Conservation (phyloP, 2,888 invertebrate species). For the Blomia tropicalis region DNA sequence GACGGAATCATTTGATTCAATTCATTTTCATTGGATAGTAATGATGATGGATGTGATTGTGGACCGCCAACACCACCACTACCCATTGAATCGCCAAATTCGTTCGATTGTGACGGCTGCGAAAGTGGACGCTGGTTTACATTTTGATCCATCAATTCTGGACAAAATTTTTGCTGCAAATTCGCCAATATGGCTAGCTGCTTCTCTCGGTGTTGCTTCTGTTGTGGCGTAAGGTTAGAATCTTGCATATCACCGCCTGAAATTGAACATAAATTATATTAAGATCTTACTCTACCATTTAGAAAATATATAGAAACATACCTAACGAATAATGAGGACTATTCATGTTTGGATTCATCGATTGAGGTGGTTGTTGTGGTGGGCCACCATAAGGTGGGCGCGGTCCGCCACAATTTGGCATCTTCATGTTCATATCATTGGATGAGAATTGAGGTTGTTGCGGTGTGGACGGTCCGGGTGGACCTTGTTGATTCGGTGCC, state of each 20-base stretch:
- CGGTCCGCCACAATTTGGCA: conserved; percentile 15
- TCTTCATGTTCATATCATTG: conserved; percentile 15
- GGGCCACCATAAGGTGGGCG: conserved; percentile 7
- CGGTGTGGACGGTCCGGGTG: not conserved
- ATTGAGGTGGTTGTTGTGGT: too few relatives aligned
- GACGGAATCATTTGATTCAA: conserved; percentile 12
- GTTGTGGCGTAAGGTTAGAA: conserved; percentile 88
- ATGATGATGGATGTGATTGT: not conserved
- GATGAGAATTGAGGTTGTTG: not conserved
- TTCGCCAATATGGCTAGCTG: conserved; percentile 75
- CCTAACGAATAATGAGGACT: too few relatives aligned
- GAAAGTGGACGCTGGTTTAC: conserved; percentile 24
- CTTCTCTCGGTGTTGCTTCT: conserved; percentile 79
- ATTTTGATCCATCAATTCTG: conserved; percentile 42
- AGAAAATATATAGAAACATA: not conserved
- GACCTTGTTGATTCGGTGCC: not conserved
- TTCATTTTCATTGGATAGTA: conserved; percentile 10
- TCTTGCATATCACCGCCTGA: conserved; percentile 37
- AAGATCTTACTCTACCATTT: too few relatives aligned
- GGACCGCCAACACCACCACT: not conserved
- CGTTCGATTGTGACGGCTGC: conserved; percentile 23
- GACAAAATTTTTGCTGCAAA: conserved; percentile 81
- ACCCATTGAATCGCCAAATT: conserved; percentile 1
- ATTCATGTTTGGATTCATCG: too few relatives aligned
- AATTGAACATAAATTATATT: too few relatives aligned